These are phyloP conservation scores for Actinia equina DNA, from an alignment of 64 coral and sea anemone species.

Conservation along the genomic window DNA sequence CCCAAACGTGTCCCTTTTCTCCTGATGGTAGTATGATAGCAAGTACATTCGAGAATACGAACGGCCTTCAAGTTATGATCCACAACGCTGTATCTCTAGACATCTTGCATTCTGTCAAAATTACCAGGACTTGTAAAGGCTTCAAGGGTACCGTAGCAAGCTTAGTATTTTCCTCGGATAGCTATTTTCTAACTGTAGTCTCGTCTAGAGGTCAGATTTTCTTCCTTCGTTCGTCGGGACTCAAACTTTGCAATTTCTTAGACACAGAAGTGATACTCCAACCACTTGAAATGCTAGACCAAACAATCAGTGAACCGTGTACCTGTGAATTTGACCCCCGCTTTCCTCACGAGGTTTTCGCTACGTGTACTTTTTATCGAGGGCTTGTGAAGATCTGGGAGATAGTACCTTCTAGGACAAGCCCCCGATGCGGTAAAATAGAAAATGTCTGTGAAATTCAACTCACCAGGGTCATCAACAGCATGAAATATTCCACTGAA, in stretches of 20 bases:
- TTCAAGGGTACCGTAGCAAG: slow-evolving; percentile 32
- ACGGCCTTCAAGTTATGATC: slow-evolving; percentile 25
- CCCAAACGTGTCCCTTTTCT: slow-evolving; percentile 39
- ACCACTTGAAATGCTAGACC: slow-evolving; percentile 30
- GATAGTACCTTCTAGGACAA: background rate
- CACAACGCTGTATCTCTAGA: background rate
- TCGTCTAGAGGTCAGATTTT: slow-evolving; percentile 35
- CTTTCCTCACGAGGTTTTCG: slow-evolving; percentile 26
- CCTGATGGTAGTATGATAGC: slow-evolving; percentile 42
- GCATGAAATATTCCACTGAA: slow-evolving; percentile 37
- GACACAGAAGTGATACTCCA: slow-evolving; percentile 8
- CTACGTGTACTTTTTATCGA: slow-evolving; percentile 37
- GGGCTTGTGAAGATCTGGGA: slow-evolving; percentile 42
- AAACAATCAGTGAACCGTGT: slow-evolving; percentile 8
- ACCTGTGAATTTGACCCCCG: slow-evolving; percentile 44
- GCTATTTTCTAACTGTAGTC: slow-evolving; percentile 8
- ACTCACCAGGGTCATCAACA: slow-evolving; percentile 20
- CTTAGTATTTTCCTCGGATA: slow-evolving; percentile 38
- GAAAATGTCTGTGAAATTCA: background rate
- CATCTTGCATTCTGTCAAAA: slow-evolving; percentile 27
- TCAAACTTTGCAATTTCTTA: slow-evolving; percentile 3
- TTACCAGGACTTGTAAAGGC: slow-evolving; percentile 13
- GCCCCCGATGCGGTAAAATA: background rate
- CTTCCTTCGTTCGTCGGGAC: slow-evolving; percentile 7
- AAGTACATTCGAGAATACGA: background rate